A percentile compares a stretch with the other conserved stretches of the same genome.
These are phyloP conservation scores for Andrena marginata DNA, from an alignment of 2,888 invertebrate species.

Conservation along the genomic window DNA sequence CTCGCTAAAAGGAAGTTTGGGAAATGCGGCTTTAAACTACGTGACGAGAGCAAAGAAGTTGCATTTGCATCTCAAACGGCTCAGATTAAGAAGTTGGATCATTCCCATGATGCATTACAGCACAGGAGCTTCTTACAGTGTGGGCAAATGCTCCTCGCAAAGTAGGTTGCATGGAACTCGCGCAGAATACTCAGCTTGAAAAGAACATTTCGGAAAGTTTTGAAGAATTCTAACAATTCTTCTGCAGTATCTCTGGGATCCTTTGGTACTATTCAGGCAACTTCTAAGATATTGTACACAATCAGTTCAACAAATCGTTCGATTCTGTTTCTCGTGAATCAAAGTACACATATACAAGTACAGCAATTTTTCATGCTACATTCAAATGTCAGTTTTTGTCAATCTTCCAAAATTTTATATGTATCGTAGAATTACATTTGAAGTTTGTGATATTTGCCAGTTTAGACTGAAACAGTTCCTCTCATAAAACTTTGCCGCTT, in stretches of 20 bases:
- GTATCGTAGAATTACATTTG: too few relatives aligned
- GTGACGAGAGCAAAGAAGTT: slow-evolving; percentile 31
- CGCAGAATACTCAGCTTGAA: slow-evolving; percentile 10
- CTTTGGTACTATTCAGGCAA: background rate
- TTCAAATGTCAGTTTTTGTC: slow-evolving; percentile 2
- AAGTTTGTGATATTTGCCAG: too few relatives aligned
- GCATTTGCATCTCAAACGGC: slow-evolving; percentile 61
- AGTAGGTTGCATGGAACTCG: slow-evolving; percentile 48
- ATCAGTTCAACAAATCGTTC: background rate
- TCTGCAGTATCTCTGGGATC: background rate
- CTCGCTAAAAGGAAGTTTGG: slow-evolving; percentile 17
- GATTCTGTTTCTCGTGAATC: background rate
- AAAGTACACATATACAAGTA: background rate
- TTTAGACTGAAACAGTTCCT: too few relatives aligned
- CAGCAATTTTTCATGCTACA: background rate
- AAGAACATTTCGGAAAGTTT: slow-evolving; percentile 35
- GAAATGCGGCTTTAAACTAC: slow-evolving; percentile 32
- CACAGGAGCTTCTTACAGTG: slow-evolving; percentile 42
- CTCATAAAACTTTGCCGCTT: too few relatives aligned
- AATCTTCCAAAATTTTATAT: too few relatives aligned
- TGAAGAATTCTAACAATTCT: slow-evolving; percentile 15
- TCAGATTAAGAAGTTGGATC: slow-evolving; percentile 62
- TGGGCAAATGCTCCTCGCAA: slow-evolving; percentile 51
- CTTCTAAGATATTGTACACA: slow-evolving; percentile 6
- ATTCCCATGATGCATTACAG: slow-evolving; percentile 48